A percentile compares a stretch with the other conserved stretches of the same genome.
These are phyloP conservation scores for Girardia tigrina DNA, from an alignment of 2,888 invertebrate species.

Conservation along the genomic window DNA sequence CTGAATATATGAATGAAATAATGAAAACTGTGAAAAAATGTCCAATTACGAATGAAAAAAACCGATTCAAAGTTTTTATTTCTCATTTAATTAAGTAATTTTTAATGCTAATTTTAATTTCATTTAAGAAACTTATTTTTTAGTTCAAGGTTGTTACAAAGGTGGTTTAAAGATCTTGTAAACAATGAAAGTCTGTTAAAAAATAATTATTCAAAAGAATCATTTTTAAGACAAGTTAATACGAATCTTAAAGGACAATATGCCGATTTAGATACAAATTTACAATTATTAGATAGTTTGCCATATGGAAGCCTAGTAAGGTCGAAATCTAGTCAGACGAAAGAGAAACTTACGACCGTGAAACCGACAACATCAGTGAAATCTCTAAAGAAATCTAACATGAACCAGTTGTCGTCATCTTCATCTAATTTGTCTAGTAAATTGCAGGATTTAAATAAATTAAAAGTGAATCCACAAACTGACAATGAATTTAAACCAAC, in stretches of 20 bases:
- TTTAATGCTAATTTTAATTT: neutral
- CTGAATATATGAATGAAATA: slow-evolving; percentile 17
- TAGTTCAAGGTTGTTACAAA: slow-evolving; percentile 33
- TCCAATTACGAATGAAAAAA: slow-evolving; percentile 30
- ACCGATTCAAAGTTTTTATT: slow-evolving; percentile 34
- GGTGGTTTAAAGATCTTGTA: slow-evolving; percentile 34
- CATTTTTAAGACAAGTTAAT: slow-evolving; percentile 32
- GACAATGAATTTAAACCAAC: neutral
- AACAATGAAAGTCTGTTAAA: slow-evolving; percentile 34
- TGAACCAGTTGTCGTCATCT: neutral
- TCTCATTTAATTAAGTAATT: slow-evolving; percentile 35
- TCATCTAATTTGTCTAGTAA: slow-evolving; percentile 12
- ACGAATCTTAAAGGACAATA: slow-evolving; percentile 33
- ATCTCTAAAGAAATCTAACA: neutral
- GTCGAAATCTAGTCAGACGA: neutral
- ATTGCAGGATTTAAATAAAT: neutral
- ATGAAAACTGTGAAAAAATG: slow-evolving; percentile 9
- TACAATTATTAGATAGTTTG: slow-evolving; percentile 33
- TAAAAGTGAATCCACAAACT: neutral
- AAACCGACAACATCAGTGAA: neutral
- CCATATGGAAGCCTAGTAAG: slow-evolving; percentile 25
- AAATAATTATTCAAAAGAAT: slow-evolving; percentile 35
- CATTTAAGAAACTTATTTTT: neutral
- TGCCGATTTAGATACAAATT: slow-evolving; percentile 34
- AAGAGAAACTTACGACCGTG: neutral